Base-by-base conservation (phyloP, 2,888 invertebrate genomes). In the Metellina segmentata region DNA sequence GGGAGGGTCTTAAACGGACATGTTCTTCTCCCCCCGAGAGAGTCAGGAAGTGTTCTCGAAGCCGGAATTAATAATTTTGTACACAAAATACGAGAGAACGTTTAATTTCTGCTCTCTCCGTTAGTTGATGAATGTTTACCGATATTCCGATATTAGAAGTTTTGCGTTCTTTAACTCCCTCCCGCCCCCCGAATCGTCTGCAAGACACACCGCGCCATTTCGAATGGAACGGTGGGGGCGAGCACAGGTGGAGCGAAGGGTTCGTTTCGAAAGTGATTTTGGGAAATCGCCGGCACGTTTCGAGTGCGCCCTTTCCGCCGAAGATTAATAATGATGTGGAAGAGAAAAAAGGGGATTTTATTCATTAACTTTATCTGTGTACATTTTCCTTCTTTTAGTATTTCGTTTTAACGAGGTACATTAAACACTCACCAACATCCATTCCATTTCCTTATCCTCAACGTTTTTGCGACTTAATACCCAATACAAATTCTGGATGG, bases 61-160 rank as follows among this genome's bases (percentile, higher is more conserved):
- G 77, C 69, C 49, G 61, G 74, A 87, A 91, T 91, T 91, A 91
- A 87, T 91, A 91, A 91, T 91, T 91, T 86, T 86, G 87, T 87
- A 88, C 87, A 87, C 87, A 87, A 91, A 91, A 87, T 83, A 83
- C 78, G 78, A 70, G 71, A 71, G 77, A 85, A 75, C 81, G 77
- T 82, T 91, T 91, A 91, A 91, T 91, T 87, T 87, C 83, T 61
- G 61, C 61, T 11, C 61, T 11, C 61, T 61, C 61, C 75, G 72
- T 86, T 75, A 85, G 86, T 16, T 91, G 91, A 91, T 91, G 91
- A 88, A 91, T 91, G 91, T 79, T 91, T 88, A 82, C 90, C 91
- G 74, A 87, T 91, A 87, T 88, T 91, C 91, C 91, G 82, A 91
- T 91, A 91, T 61, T 61, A 61, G 61, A 61, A 91, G 85, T 78